Base-by-base conservation (phyloP, 2,113 vertebrate species). In the Podiceps cristatus region DNA sequence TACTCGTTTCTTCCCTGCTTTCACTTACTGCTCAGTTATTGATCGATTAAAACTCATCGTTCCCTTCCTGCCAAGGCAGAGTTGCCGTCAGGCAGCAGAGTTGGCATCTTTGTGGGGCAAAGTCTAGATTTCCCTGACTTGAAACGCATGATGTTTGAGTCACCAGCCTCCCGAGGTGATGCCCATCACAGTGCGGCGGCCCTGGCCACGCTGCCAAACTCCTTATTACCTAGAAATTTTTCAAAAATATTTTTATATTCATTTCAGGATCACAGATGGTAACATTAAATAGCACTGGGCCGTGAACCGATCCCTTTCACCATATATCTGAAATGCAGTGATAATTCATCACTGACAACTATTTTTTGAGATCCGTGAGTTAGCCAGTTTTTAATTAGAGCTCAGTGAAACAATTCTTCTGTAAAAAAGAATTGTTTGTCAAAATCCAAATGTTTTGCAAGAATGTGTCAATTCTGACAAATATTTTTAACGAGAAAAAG, bases 341-440 rank as follows among this genome's bases (percentile, higher is more conserved):
- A 50, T 80, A 89, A 88, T 76, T 79, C 35, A n/a, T 49, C 31
- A 14, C 62, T 85, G 80, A 86, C 62, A 91, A 76, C 52, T 69
- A 42, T 73, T 90, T 96, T 82, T 88, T 74, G 62, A 80, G 62
- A 58, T 73, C 80, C 96, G 69, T 29, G 35, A 96, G 74, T 94
- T 88, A 91, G 80, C 94, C 94, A 96, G 93, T 69, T 97, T 93
- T 96, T 96, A 97, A 97, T 96, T 96, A 95, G 73, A 95, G 81
- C 95, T 94, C 87, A 52, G 20, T 3, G 22, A 91, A 96, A 97
- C 89, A 96, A 95, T 97, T 97, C 91, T 62, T 81, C 86, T 59
- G 47, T 76, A 73, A 83, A 94, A 92, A 91, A 96, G 80, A 73
- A 55, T 72, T 89, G 84, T 95, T 97, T 88, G 94, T 94, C 77